These are phyloP conservation scores for Oryzaephilus surinamensis DNA, from an alignment of 1,140 invertebrate species.

Conservation along the genomic window DNA sequence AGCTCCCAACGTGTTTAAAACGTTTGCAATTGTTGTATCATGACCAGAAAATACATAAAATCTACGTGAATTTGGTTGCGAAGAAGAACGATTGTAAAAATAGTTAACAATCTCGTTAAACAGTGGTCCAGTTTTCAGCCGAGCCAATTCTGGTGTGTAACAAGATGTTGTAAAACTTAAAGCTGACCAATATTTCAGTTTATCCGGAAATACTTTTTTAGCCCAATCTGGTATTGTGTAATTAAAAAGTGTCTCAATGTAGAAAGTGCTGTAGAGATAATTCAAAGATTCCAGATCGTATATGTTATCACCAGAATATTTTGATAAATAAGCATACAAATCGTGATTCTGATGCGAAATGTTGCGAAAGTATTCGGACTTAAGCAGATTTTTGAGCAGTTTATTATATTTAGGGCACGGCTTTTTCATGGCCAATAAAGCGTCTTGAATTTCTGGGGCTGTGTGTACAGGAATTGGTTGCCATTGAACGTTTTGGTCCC, in stretches of 20 bases:
- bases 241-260: slow-evolving; percentile 56
- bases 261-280: slow-evolving; percentile 55
- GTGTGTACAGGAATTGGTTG: slow-evolving; percentile 87
- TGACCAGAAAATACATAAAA: slow-evolving; percentile 70
- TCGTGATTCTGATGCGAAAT: slow-evolving; percentile 48
- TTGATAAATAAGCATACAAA: slow-evolving; percentile 52
- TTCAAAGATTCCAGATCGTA: slow-evolving; percentile 41
- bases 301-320: slow-evolving; percentile 47
- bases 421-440: slow-evolving; percentile 46
- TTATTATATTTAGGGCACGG: slow-evolving; percentile 53
- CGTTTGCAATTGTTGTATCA: slow-evolving; percentile 68
- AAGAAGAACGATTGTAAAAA: slow-evolving; percentile 19
- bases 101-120: slow-evolving; percentile 34
- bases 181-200: slow-evolving; percentile 40
- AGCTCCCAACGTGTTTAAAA: slow-evolving; percentile 61
- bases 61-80: slow-evolving; percentile 37
- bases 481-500: slow-evolving; percentile 64
- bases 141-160: slow-evolving; percentile 41
- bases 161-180: slow-evolving; percentile 42
- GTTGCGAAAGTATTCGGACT: slow-evolving; percentile 46
- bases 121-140: slow-evolving; percentile 51
- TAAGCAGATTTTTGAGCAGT: slow-evolving; percentile 43
- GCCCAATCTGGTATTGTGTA: slow-evolving; percentile 66
- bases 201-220: slow-evolving; percentile 40
- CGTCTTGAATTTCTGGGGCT: slow-evolving; percentile 51